Conservation (phyloP, 2,113 vertebrate genomes). For the Pleuronectes platessa region DNA sequence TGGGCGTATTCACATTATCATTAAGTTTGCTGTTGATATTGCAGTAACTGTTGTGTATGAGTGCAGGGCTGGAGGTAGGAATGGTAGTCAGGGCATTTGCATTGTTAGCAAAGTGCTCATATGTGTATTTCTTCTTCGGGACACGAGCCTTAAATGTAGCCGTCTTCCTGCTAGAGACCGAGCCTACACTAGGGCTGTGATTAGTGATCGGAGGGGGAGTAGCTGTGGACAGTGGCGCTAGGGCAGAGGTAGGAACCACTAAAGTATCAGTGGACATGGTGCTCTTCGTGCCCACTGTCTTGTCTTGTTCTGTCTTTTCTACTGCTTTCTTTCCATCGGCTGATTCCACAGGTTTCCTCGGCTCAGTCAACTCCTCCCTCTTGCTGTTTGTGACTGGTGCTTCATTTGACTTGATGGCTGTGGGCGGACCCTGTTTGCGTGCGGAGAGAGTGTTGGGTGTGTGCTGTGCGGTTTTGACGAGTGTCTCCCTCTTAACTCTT, state of each 20-base stretch:
- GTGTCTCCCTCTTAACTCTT: slow-evolving; percentile 73
- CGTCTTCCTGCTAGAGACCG: slow-evolving; percentile 87
- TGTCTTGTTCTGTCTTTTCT: slow-evolving; percentile 72
- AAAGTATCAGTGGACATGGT: slow-evolving; percentile 45
- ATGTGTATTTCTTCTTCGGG: slow-evolving; percentile 91
- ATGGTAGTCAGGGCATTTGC: slow-evolving; percentile 52
- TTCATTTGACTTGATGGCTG: slow-evolving; percentile 51
- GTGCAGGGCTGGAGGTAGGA: slow-evolving; percentile 68
- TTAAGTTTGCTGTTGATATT: slow-evolving; percentile 61
- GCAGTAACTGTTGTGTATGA: slow-evolving; percentile 65
- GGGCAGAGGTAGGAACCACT: slow-evolving; percentile 63
- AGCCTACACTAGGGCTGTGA: slow-evolving; percentile 74
- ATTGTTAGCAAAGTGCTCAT: slow-evolving; percentile 82
- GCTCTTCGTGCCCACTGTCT: slow-evolving; percentile 45
- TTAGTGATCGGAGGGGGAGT: slow-evolving; percentile 60
- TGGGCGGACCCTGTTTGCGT: slow-evolving; percentile 65
- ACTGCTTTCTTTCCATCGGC: slow-evolving; percentile 55
- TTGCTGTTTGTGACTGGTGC: slow-evolving; percentile 68
- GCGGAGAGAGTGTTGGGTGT: slow-evolving; percentile 57
- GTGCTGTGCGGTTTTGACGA: slow-evolving; percentile 67
- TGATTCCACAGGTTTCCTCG: slow-evolving; percentile 69
- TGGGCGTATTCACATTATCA: slow-evolving; percentile 50
- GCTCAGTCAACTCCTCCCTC: slow-evolving; percentile 74
- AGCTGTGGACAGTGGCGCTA: slow-evolving; percentile 46
- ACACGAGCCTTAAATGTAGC: slow-evolving; percentile 92